Conservation (phyloP, 2,888 invertebrate genomes). For the Tholera decimalis region DNA sequence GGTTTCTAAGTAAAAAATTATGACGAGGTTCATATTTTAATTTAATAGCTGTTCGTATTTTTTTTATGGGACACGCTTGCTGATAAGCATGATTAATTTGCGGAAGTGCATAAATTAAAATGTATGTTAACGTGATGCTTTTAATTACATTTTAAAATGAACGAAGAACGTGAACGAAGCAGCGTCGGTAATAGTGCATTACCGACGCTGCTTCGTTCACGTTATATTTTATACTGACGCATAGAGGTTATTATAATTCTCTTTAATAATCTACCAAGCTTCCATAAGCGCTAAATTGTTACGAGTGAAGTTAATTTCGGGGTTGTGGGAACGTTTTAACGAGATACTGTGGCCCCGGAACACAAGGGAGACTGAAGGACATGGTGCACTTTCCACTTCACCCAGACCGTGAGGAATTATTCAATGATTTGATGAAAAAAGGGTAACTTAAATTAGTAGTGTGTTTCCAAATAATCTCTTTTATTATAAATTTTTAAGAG, state of each 20-base stretch:
- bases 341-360: too few species aligned
- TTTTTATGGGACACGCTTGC: constrained; percentile 22
- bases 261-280: not conserved
- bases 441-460: too few species aligned
- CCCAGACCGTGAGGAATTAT: too few species aligned
- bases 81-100: constrained; percentile 33
- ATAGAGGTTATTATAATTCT: not conserved
- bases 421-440: too few species aligned
- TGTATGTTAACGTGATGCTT: constrained; percentile 10
- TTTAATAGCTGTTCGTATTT: not conserved
- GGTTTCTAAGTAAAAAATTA: constrained; percentile 3
- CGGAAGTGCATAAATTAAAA: constrained; percentile 22
- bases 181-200: too few species aligned
- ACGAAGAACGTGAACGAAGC: too few species aligned
- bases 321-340: too few species aligned
- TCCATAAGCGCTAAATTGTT: not conserved
- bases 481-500: too few species aligned
- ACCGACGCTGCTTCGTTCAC: not conserved
- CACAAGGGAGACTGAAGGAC: too few species aligned
- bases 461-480: too few species aligned
- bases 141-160: constrained; percentile 34
- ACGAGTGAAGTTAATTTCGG: not conserved
- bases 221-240: not conserved
- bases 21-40: not conserved
- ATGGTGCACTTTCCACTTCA: too few species aligned